Conservation (phyloP, 2,113 vertebrate genomes). For the Thunnus thynnus region DNA sequence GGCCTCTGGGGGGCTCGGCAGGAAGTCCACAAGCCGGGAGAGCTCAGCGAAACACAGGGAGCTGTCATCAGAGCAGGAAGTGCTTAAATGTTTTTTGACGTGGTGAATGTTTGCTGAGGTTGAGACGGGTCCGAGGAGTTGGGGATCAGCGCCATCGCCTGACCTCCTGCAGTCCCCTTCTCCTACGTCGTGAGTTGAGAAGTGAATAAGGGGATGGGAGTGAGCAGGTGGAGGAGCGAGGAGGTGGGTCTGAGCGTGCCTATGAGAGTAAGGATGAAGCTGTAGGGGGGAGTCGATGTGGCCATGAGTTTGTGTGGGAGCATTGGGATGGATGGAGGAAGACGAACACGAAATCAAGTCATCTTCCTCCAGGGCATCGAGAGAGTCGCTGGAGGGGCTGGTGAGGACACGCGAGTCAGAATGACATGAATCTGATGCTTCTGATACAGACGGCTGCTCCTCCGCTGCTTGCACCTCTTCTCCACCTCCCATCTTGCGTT, state of each 20-base stretch:
- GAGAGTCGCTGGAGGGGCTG: conserved; percentile 93
- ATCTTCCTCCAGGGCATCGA: conserved; percentile 93
- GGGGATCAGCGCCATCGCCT: conserved; percentile 58
- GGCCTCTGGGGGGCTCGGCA: conserved; percentile 78
- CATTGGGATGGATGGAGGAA: conserved; percentile 76
- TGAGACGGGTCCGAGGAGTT: conserved; percentile 21
- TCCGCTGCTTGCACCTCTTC: conserved; percentile 43
- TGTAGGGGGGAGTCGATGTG: conserved; percentile 27
- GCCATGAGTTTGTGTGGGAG: conserved; percentile 31
- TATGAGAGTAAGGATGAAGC: conserved; percentile 43
- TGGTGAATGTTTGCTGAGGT: conserved; percentile 6
- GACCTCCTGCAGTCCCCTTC: conserved; percentile 40
- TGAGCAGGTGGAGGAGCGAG: conserved; percentile 71
- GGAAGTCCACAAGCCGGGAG: conserved; percentile 76
- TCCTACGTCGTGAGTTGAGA: conserved; percentile 3
- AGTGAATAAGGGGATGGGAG: conserved; percentile 67
- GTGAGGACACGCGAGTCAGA: conserved; percentile 84
- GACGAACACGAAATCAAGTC: conserved; percentile 88
- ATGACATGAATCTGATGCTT: conserved; percentile 91
- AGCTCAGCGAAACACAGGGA: conserved; percentile 86
- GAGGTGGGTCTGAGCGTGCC: conserved; percentile 48
- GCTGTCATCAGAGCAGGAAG: conserved; percentile 62
- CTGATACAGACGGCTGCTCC: conserved; percentile 80
- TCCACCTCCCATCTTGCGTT: conserved; percentile 7
- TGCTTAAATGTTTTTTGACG: conserved; percentile 14